These are phyloP conservation scores for Peromyscus leucopus DNA, from an alignment of 2,113 vertebrate species.

Conservation along the genomic window DNA sequence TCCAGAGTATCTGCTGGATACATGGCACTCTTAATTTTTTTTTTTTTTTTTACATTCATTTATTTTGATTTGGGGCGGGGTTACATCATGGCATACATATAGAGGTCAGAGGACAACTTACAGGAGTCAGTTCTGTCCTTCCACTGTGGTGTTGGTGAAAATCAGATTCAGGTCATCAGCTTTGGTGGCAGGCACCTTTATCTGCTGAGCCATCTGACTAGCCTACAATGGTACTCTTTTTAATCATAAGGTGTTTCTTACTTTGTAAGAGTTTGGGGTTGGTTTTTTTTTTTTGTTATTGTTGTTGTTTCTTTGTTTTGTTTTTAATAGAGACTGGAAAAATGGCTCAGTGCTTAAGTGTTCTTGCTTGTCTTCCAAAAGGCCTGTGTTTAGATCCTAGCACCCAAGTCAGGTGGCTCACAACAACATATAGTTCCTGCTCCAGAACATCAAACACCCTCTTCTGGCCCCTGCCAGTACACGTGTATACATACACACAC, in stretches of 20 bases:
- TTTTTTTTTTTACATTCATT: neutral
- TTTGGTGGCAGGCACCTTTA: neutral
- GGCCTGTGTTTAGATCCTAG: neutral
- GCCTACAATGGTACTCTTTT: neutral
- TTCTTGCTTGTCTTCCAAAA: neutral
- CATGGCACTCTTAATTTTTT: neutral
- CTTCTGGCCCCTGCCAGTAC: neutral
- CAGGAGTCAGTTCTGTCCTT: neutral
- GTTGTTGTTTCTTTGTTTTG: neutral
- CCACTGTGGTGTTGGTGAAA: neutral
- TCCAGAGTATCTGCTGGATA: neutral
- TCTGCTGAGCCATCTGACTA: neutral
- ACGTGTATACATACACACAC: too few relatives aligned
- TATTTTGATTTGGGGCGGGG: neutral
- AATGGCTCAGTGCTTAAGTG: neutral
- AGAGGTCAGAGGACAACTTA: neutral
- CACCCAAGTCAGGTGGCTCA: neutral
- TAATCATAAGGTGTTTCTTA: neutral
- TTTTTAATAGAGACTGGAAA: neutral
- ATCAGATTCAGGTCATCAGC: neutral
- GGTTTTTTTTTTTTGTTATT: neutral
- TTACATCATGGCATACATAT: neutral
- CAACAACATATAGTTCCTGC: neutral
- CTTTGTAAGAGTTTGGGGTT: neutral
- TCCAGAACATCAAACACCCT: neutral